phyloP scores from a whole-genome alignment of 1,140 invertebrate genomes.

The Zaprionus tsacasi region DNA sequence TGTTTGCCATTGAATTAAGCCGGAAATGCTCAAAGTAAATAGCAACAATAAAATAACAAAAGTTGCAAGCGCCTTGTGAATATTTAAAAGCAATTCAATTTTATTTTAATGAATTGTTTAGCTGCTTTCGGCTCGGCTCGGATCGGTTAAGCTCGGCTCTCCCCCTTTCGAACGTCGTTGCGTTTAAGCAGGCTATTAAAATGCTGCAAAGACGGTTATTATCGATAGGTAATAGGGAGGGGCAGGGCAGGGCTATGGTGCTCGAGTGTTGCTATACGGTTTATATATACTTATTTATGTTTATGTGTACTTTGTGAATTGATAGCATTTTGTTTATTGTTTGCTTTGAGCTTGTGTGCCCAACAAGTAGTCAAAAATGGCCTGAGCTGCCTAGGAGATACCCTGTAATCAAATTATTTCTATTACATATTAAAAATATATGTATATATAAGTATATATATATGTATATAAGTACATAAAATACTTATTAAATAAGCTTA shows the following conservation, averaged over 20 bases:
- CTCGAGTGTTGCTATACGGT: background rate
- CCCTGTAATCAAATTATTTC: background rate
- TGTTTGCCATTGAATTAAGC: conserved; percentile 21
- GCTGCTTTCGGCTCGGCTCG: conserved; percentile 3
- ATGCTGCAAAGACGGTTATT: conserved; percentile 51
- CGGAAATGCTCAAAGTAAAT: conserved; percentile 58
- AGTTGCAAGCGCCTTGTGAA: conserved; percentile 46
- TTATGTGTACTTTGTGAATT: conserved; percentile 2
- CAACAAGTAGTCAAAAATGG: background rate
- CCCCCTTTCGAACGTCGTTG: background rate
- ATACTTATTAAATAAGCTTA: too few species aligned
- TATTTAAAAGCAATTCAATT: conserved; percentile 60
- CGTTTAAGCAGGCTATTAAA: conserved; percentile 71
- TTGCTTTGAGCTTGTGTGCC: background rate
- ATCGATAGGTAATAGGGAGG: background rate
- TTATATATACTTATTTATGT: conserved; percentile 12
- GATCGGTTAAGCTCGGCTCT: background rate
- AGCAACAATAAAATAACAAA: conserved; percentile 21
- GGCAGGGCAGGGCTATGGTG: background rate
- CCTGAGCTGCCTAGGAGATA: background rate
- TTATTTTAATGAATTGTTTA: conserved; percentile 57
- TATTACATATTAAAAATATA: too few species aligned
- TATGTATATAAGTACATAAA: too few species aligned
- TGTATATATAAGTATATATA: too few species aligned
- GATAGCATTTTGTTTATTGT: conserved; percentile 15